These are phyloP conservation scores for Sipha flava DNA, from an alignment of 1,140 invertebrate genomes.

Conservation along the genomic window DNA sequence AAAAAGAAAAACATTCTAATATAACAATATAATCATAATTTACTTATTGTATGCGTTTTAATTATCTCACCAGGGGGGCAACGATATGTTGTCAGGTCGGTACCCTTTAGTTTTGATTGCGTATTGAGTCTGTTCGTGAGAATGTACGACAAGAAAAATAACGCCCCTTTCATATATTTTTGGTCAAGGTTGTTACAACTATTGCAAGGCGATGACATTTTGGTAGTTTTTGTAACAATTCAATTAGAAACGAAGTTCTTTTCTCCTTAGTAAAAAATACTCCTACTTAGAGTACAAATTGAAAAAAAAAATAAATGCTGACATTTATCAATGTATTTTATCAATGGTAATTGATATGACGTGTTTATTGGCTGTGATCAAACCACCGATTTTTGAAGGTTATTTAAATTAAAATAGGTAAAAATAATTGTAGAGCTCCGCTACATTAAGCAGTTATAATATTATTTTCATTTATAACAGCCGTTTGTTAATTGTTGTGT, in stretches of 20 bases:
- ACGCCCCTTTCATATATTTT: background rate
- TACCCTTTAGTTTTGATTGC: background rate
- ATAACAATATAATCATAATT: constrained; percentile 16
- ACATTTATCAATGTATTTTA: too few species aligned
- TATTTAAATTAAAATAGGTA: too few species aligned
- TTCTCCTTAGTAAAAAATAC: too few species aligned
- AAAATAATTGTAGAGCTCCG: too few species aligned
- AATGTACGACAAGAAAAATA: background rate
- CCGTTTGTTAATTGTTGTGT: too few species aligned
- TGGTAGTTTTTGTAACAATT: background rate
- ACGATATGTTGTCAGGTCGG: background rate
- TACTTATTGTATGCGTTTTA: constrained; percentile 19
- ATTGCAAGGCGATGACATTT: background rate
- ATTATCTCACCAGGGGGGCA: background rate
- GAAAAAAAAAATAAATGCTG: too few species aligned
- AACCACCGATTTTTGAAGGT: too few species aligned
- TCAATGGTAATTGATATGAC: too few species aligned
- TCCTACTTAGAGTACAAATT: too few species aligned
- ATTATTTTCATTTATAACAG: too few species aligned
- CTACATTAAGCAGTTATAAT: too few species aligned
- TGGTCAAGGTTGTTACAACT: background rate
- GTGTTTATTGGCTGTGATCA: too few species aligned
- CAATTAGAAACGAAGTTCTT: background rate
- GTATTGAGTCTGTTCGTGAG: background rate
- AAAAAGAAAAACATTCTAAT: background rate